Base-by-base conservation (phyloP, 2,888 invertebrate genomes). In the Buathra laborator region DNA sequence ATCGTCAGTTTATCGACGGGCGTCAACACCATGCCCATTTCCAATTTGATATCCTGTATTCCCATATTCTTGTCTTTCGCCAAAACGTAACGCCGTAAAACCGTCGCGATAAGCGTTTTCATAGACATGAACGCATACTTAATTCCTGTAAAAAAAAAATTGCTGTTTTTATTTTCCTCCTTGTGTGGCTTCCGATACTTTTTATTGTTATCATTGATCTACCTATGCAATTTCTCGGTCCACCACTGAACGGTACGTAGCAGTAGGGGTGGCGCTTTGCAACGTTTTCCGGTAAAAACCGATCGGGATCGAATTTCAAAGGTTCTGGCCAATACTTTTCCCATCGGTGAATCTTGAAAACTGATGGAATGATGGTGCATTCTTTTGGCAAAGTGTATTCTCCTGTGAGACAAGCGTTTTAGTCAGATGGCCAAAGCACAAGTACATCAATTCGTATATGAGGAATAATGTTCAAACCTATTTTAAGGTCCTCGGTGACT, bases 101-200 rank as follows among this genome's bases (percentile, higher is more conserved):
- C 82, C 0, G 92, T 92, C 0, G 94, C 91, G 2, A 94, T 5
- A 0, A 94, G 90, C 0, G 92, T 92, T 87, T 94, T 94, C 92
- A 94, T 93, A 3, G 92, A 92, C 92, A 94, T 93, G 93, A 94
- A 94, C 0, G 94, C 94, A 85, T 94, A 94, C 85, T 93, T 93
- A n/a, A 90, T 86, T 14, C 94, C 94, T 94, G 86, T 44, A 90
- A 37, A 37, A 37, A 37, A 37, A 9, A 37, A 9, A 14, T 4
- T 6, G 24, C 2, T 24, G 2, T 14, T 32, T 24, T 59, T 29
- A 32, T 32, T 56, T 10, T 3, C 0, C 19, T 24, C 5, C 10
- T 19, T 0, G 3, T 19, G 9, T 16, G 7, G 9, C 53, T 53
- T 24, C 10, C 2, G 24, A 24, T 0, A 16, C 1, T 19, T 10